Evolutionary conservation across 1,140 invertebrate species (phyloP).

Genomic region (Tyrophagus putrescentiae): DNA sequence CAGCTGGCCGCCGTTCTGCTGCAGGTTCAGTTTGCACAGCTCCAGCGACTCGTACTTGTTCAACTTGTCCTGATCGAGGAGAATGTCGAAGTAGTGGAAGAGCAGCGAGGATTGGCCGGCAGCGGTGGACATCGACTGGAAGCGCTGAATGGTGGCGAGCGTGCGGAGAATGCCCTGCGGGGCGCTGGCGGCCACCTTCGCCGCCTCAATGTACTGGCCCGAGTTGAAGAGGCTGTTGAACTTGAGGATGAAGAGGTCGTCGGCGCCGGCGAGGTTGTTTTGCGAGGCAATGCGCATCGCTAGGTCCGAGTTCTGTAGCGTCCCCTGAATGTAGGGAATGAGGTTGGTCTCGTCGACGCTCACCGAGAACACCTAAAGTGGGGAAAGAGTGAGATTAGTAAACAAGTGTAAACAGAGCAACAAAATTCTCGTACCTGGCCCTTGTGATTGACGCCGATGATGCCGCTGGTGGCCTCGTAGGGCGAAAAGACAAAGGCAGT

Average conservation of each 20-base stretch:
- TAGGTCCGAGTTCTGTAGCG: conserved; percentile 90
- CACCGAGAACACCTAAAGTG: conserved; percentile 69
- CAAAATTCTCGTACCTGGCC: conserved; percentile 53
- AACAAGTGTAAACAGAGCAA: background rate
- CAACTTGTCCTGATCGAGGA: conserved; percentile 74
- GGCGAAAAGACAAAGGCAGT: conserved; percentile 98
- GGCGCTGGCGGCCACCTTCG: conserved; percentile 93
- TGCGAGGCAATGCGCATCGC: conserved; percentile 85
- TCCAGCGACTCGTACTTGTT: conserved; percentile 98
- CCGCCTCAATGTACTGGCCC: conserved; percentile 88
- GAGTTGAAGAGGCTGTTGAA: conserved; percentile 87
- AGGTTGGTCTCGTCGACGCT: conserved; percentile 97
- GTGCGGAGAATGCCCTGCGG: conserved; percentile 94
- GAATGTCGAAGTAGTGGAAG: conserved; percentile 94
- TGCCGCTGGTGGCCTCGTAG: conserved; percentile 85
- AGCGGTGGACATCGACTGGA: conserved; percentile 87
- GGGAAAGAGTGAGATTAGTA: conserved; percentile 4
- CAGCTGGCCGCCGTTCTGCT: conserved; percentile 81
- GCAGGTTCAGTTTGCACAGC: conserved; percentile 80
- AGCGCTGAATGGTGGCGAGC: conserved; percentile 91
- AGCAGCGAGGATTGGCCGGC: conserved; percentile 81
- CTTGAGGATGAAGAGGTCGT: conserved; percentile 94
- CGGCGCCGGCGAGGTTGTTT: conserved; percentile 90
- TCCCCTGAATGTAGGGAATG: conserved; percentile 88
- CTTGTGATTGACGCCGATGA: conserved; percentile 96